phyloP scores from a whole-genome alignment of 2,888 invertebrate genomes.

The Tromatobia lineatoria region DNA sequence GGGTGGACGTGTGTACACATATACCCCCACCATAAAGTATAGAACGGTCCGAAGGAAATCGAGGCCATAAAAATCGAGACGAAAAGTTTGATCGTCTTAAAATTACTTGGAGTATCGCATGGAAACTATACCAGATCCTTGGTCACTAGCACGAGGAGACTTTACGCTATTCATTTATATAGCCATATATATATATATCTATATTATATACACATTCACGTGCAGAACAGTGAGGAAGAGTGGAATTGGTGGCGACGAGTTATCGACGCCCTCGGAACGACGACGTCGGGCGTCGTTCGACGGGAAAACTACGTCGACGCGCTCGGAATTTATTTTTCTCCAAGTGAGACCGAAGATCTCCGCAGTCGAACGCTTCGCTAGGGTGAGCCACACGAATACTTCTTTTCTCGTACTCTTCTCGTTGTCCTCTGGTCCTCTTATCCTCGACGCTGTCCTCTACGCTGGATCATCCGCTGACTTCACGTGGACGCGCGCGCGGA shows the following conservation, averaged over 20 bases:
- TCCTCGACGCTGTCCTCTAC: background rate
- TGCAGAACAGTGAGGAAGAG: slow-evolving; percentile 1
- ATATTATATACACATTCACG: background rate
- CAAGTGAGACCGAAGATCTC: slow-evolving; percentile 27
- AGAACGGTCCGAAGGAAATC: slow-evolving; percentile 22
- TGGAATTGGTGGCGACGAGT: slow-evolving; percentile 48
- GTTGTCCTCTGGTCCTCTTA: background rate
- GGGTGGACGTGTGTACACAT: slow-evolving; percentile 8
- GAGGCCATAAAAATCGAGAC: slow-evolving; percentile 56
- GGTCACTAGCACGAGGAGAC: slow-evolving; percentile 29
- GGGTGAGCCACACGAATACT: background rate
- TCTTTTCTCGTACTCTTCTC: background rate
- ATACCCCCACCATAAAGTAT: slow-evolving; percentile 2
- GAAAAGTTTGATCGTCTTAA: slow-evolving; percentile 61
- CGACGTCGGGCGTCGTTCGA: slow-evolving; percentile 50
- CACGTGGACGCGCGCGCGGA: slow-evolving; percentile 20
- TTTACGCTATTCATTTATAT: background rate
- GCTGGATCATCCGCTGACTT: slow-evolving; percentile 19
- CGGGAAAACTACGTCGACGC: slow-evolving; percentile 50
- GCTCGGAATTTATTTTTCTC: slow-evolving; percentile 62
- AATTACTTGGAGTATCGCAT: slow-evolving; percentile 53
- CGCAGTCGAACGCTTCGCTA: background rate
- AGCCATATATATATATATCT: background rate
- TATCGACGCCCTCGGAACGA: slow-evolving; percentile 56
- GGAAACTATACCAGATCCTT: slow-evolving; percentile 19